phyloP scores from a whole-genome alignment of 2,797 vertebrate genomes.

The Catharus ustulatus region DNA sequence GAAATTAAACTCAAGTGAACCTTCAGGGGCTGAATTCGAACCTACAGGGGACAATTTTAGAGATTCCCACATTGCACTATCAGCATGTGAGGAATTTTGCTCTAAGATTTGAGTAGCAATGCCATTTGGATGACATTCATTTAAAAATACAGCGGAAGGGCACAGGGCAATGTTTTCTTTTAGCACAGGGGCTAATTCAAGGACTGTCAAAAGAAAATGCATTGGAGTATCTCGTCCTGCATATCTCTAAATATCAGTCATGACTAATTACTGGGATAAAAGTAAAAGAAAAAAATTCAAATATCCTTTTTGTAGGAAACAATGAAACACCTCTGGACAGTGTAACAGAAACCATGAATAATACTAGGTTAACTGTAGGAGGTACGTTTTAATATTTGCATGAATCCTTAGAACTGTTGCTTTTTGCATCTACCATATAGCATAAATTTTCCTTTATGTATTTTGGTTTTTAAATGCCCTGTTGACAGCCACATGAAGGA shows the following conservation, averaged over 20 bases:
- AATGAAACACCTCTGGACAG: not conserved
- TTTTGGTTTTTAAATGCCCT: not conserved
- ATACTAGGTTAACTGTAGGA: not conserved
- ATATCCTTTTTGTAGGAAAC: not conserved
- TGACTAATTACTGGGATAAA: not conserved
- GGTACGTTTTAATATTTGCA: not conserved
- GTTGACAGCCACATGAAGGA: not conserved
- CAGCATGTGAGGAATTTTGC: not conserved
- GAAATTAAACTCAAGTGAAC: slow-evolving; percentile 57
- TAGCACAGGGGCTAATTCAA: not conserved
- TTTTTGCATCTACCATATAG: not conserved
- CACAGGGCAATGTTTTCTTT: not conserved
- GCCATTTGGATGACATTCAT: not conserved
- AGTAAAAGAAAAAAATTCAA: not conserved
- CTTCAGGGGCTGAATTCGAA: not conserved
- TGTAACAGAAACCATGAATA: not conserved
- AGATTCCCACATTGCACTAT: not conserved
- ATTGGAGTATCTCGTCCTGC: not conserved
- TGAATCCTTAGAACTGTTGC: not conserved
- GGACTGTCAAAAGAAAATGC: not conserved
- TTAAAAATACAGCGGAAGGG: slow-evolving; percentile 10
- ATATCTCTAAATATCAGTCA: not conserved
- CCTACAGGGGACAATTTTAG: not conserved
- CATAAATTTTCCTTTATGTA: not conserved
- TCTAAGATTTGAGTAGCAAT: not conserved